A percentile compares a stretch with the other conserved stretches of the same genome.
Evolutionary conservation across 2,797 vertebrate genomes (phyloP).

Genomic region (Hafferia zeledoni): DNA sequence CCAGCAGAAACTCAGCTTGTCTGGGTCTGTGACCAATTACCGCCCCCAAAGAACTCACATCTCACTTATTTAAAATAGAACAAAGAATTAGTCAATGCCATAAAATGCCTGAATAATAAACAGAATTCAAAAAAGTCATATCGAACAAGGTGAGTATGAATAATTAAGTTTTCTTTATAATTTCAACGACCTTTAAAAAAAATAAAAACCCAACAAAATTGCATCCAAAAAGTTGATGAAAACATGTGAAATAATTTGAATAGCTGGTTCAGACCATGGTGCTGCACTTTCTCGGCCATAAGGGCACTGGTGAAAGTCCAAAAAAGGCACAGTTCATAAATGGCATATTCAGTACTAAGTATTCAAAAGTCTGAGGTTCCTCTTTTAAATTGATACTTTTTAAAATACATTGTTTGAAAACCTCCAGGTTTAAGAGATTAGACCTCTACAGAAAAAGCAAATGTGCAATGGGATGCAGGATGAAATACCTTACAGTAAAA

Average conservation of each 20-base stretch:
- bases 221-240: background rate
- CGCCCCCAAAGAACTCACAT: background rate
- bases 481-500: background rate
- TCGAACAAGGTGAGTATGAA: background rate
- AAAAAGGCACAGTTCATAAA: background rate
- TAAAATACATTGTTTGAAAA: background rate
- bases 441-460: fast-evolving
- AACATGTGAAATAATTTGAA: background rate
- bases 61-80: background rate
- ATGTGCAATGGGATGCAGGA: background rate
- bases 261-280: background rate
- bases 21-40: background rate
- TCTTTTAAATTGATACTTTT: background rate
- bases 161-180: background rate
- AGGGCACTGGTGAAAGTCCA: background rate
- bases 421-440: background rate
- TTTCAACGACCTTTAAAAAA: background rate
- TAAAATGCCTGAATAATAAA: background rate
- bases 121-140: background rate
- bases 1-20: background rate
- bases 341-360: background rate
- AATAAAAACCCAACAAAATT: background rate
- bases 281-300: background rate
- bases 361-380: background rate
- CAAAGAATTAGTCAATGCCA: background rate